Conservation (phyloP, 2,888 invertebrate genomes). For the Dexiosoma caninum region DNA sequence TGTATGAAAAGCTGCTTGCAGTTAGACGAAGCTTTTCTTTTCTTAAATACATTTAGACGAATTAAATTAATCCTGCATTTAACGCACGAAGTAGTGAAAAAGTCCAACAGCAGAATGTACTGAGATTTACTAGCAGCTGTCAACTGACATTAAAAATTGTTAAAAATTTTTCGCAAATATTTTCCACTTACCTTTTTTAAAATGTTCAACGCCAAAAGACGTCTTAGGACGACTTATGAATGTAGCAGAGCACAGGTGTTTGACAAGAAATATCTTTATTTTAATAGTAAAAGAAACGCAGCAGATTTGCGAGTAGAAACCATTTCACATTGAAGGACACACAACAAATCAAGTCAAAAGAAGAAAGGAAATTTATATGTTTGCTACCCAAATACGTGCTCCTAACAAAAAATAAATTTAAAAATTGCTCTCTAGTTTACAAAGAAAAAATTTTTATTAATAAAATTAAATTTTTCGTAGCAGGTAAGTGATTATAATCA, state of each 20-base stretch:
- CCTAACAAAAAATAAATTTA: neutral
- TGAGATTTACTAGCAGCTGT: conserved; percentile 55
- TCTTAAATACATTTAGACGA: neutral
- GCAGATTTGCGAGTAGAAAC: conserved; percentile 2
- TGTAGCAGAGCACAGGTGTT: conserved; percentile 50
- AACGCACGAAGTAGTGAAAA: neutral
- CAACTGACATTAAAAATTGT: conserved; percentile 50
- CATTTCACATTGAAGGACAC: conserved; percentile 40
- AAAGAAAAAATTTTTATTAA: too few relatives aligned
- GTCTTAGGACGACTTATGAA: conserved; percentile 39
- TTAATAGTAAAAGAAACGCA: conserved; percentile 14
- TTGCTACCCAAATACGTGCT: neutral
- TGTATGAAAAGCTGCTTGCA: neutral
- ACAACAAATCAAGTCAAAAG: neutral
- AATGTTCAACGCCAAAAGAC: neutral
- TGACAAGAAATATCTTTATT: conserved; percentile 43
- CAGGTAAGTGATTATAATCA: too few relatives aligned
- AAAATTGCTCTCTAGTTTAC: too few relatives aligned
- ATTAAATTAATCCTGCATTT: conserved; percentile 35
- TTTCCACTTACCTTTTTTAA: neutral
- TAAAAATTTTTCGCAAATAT: conserved; percentile 30
- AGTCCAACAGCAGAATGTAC: neutral
- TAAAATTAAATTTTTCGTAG: too few relatives aligned
- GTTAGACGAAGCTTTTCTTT: neutral
- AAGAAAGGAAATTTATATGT: neutral